Percentiles rank a stretch among this genome's conserved stretches.
These are phyloP conservation scores for Leptobrachium ailaonicum DNA, from an alignment of 2,113 vertebrate species.

Conservation along the genomic window DNA sequence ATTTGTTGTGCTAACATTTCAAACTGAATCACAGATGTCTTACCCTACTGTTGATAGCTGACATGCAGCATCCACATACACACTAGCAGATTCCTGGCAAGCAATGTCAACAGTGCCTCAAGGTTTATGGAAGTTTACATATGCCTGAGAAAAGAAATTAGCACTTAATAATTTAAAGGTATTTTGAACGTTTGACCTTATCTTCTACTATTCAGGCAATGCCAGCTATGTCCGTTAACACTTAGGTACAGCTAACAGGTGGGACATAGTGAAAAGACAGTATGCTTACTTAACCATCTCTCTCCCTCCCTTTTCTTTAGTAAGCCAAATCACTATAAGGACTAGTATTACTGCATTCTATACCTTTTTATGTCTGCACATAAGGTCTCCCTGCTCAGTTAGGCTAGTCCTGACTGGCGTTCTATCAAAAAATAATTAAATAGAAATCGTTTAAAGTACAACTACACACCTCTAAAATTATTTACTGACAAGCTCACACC, in stretches of 20 bases:
- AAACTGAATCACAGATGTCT: constrained; percentile 1
- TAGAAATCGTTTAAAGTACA: no score
- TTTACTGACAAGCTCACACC: no score
- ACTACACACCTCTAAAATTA: no score
- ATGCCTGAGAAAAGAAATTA: constrained; percentile 17
- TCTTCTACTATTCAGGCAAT: constrained; percentile 20
- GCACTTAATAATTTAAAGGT: constrained; percentile 22
- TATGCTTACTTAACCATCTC: not conserved
- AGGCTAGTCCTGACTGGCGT: no score
- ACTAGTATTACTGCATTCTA: no score
- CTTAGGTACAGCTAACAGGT: not conserved
- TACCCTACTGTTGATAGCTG: constrained; percentile 6
- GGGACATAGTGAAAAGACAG: not conserved
- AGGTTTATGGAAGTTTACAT: constrained; percentile 24
- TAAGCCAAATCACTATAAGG: no score
- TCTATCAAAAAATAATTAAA: no score
- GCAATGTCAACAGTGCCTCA: constrained; percentile 9
- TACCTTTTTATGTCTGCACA: no score
- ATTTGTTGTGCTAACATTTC: constrained; percentile 24
- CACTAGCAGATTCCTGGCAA: constrained; percentile 9
- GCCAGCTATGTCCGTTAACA: constrained; percentile 9
- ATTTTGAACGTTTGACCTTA: constrained; percentile 14
- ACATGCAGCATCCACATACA: constrained; percentile 16
- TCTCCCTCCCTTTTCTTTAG: not conserved
- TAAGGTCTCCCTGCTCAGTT: no score